Evolutionary conservation across 2,797 vertebrate genomes (phyloP).

Genomic region (Schizothorax lantsangensis): DNA sequence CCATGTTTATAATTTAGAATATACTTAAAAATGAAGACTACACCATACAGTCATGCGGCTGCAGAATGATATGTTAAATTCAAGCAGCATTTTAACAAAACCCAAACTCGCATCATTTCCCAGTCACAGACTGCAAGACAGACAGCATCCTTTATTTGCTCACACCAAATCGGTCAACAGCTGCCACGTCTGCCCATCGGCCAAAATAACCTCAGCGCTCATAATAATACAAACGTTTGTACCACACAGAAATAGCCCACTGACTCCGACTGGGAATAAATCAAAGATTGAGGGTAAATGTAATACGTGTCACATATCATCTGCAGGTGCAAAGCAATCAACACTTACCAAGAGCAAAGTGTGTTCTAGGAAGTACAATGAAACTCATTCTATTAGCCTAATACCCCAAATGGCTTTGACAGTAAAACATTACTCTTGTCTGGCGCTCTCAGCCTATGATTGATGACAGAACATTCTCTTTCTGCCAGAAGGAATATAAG

Average conservation of each 20-base stretch:
- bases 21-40: background rate
- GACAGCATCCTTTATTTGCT: constrained; percentile 37
- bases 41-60: background rate
- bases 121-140: constrained; percentile 5
- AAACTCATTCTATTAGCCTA: constrained; percentile 63
- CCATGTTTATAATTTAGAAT: constrained; percentile 8
- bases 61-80: constrained; percentile 36
- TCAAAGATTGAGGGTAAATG: constrained; percentile 44
- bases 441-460: constrained; percentile 53
- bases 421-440: constrained; percentile 62
- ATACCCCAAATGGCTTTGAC: constrained; percentile 60
- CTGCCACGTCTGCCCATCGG: constrained; percentile 14
- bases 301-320: constrained; percentile 51
- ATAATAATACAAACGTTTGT: constrained; percentile 13
- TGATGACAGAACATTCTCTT: constrained; percentile 60
- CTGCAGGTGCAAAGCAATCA: constrained; percentile 53
- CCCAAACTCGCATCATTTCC: constrained; percentile 24
- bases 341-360: constrained; percentile 48
- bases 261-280: constrained; percentile 28
- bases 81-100: constrained; percentile 28
- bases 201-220: constrained; percentile 24
- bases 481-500: constrained; percentile 56
- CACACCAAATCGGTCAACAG: constrained; percentile 51
- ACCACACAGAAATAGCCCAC: constrained; percentile 33
- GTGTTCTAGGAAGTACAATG: constrained; percentile 56